These are phyloP conservation scores for Drosophila heteroneura DNA, from an alignment of 2,888 invertebrate genomes.

Conservation along the genomic window DNA sequence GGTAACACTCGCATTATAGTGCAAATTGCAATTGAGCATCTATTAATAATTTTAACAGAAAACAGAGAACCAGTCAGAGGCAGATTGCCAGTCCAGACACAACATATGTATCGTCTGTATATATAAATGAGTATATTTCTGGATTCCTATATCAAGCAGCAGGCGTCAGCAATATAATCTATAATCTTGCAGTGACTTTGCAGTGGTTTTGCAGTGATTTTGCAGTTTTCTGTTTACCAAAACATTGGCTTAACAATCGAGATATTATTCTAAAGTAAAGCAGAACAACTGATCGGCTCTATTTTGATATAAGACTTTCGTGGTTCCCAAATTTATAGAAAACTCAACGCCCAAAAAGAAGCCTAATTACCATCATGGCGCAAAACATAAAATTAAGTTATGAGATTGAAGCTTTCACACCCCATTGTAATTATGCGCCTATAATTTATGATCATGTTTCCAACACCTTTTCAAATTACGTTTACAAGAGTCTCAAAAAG, in stretches of 20 bases:
- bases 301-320: background rate
- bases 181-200: background rate
- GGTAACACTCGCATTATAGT: background rate
- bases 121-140: background rate
- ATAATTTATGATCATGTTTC: conserved; percentile 38
- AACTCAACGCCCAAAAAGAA: background rate
- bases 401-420: conserved; percentile 26
- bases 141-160: background rate
- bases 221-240: background rate
- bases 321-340: background rate
- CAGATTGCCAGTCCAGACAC: conserved; percentile 36
- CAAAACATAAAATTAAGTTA: conserved; percentile 31
- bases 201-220: background rate
- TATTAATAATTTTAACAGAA: conserved; percentile 36
- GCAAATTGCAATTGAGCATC: conserved; percentile 10
- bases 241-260: background rate
- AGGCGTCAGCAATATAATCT: background rate
- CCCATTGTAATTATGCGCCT: conserved; percentile 23
- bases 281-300: background rate
- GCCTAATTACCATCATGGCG: conserved; percentile 17
- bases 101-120: background rate
- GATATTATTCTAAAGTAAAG: background rate
- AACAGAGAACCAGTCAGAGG: conserved; percentile 5
- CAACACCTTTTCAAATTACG: conserved; percentile 44
- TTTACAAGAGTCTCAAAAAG: conserved; percentile 13